Conservation (phyloP, 2,888 invertebrate genomes). For the Incurvaria masculella region DNA sequence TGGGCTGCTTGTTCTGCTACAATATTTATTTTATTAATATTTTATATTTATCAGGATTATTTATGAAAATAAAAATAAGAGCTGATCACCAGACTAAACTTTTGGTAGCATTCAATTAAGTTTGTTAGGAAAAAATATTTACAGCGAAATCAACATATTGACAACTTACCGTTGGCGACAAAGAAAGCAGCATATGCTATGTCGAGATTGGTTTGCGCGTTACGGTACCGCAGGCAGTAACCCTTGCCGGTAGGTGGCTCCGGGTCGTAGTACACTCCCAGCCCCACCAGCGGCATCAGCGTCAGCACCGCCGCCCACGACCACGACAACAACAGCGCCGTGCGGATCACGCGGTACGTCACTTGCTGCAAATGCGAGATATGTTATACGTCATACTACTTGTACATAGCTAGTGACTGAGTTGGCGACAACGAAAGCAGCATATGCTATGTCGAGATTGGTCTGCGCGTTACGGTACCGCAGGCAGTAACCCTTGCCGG, state of each 20-base stretch:
- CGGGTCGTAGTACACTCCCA: conserved; percentile 72
- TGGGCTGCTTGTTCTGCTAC: no score
- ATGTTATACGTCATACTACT: background rate
- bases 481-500: conserved; percentile 47
- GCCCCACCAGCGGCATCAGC: conserved; percentile 70
- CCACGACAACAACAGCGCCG: conserved; percentile 68
- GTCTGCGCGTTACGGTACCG: conserved; percentile 70
- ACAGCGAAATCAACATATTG: no score
- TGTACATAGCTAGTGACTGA: conserved; percentile 10
- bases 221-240: conserved; percentile 68
- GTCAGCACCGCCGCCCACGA: conserved; percentile 66
- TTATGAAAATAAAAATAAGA: no score
- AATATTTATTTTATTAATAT: no score
- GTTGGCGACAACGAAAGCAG: conserved; percentile 63
- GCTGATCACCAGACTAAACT: no score
- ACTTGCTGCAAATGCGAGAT: conserved; percentile 62
- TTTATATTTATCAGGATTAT: no score
- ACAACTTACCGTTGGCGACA: conserved; percentile 67
- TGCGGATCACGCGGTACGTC: conserved; percentile 72
- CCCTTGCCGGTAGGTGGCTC: conserved; percentile 28
- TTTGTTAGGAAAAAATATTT: no score
- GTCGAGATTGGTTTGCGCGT: conserved; percentile 62
- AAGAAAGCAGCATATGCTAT: conserved; percentile 73
- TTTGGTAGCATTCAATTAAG: no score
- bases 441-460: conserved; percentile 66